Percentiles rank a stretch among this genome's conserved stretches.
Evolutionary conservation across 2,888 invertebrate species (phyloP).

Genomic region (Plebejus anna): DNA sequence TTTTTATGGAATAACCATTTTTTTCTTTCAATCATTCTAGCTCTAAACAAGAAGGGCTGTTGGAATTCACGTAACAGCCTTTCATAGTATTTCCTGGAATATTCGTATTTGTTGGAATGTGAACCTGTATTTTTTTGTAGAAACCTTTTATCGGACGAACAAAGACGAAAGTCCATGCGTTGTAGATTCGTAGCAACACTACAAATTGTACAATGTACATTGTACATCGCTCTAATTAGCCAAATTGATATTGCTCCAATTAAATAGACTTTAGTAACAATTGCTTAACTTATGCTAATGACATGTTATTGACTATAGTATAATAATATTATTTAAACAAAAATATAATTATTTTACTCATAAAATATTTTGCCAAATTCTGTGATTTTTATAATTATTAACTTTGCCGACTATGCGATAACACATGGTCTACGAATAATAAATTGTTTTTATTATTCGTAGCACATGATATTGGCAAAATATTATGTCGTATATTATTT

Average conservation of each 20-base stretch:
- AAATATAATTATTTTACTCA: not conserved
- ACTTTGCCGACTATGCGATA: too few relatives aligned
- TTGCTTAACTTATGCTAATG: not conserved
- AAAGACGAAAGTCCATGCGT: not conserved
- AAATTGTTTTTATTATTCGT: too few relatives aligned
- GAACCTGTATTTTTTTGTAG: not conserved
- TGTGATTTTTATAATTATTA: too few relatives aligned
- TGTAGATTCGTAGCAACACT: not conserved
- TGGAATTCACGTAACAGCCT: not conserved
- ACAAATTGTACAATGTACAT: not conserved
- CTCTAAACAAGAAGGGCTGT: not conserved
- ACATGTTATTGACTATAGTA: too few relatives aligned
- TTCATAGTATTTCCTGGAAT: not conserved
- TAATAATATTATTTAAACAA: too few relatives aligned
- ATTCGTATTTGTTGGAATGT: not conserved
- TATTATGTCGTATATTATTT: too few relatives aligned
- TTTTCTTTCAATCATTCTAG: not conserved
- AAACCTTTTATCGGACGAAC: not conserved
- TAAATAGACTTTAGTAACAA: not conserved
- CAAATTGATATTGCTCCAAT: not conserved
- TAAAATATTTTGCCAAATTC: too few relatives aligned
- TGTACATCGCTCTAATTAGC: not conserved
- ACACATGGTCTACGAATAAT: too few relatives aligned
- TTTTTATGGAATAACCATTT: not conserved
- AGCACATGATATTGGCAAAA: too few relatives aligned